Base-by-base conservation (phyloP, 2,888 invertebrate genomes). In the Noctua janthe region DNA sequence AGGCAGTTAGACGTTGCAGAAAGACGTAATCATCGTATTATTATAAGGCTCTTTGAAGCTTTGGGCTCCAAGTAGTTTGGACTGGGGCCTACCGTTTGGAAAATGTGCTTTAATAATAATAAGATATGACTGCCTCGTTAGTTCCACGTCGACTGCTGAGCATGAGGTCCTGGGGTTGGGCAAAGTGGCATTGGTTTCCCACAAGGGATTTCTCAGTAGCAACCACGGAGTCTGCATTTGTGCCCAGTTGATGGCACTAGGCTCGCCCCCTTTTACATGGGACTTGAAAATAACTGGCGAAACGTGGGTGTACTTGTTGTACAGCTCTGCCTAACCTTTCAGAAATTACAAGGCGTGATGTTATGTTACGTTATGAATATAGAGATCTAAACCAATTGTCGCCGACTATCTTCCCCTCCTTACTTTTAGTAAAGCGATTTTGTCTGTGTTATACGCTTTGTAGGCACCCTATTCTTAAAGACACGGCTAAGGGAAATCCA, bases 401-500 rank as follows among this genome's bases (percentile, higher is more conserved):
- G 1, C n/a, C 10, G 20, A 35, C 3, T 77, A 7, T 43, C 39
- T 23, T 39, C 69, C 49, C 56, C 39, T 69, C 11, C 29, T 39
- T 8, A 77, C 17, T 6, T 29, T 51, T 59, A 17, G n/a, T n/a
- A 23, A 78, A 62, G 23, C 39, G 69, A 59, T 77, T 78, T 11
- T 29, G 3, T 51, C 20, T 13, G 17, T 29, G 76, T 35, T 35
- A n/a, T 2, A 56, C 47, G 76, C 56, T 49, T 8, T 59, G 35
- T 49, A 39, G 67, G 8, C 56, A 69, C 76, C 76, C 76, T 69
- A 76, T 69, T 69, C 20, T n/a, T n/a, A 78, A n/a, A 67, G 56
- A 67, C 54, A 17, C 15, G 47, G 39, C 47, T 35, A 20, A 56
- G 20, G 35, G n/a, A 56, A 76, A 78, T 76, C 20, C 56, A 67